phyloP scores from a whole-genome alignment of 2,113 vertebrate genomes.

The Athene noctua region DNA sequence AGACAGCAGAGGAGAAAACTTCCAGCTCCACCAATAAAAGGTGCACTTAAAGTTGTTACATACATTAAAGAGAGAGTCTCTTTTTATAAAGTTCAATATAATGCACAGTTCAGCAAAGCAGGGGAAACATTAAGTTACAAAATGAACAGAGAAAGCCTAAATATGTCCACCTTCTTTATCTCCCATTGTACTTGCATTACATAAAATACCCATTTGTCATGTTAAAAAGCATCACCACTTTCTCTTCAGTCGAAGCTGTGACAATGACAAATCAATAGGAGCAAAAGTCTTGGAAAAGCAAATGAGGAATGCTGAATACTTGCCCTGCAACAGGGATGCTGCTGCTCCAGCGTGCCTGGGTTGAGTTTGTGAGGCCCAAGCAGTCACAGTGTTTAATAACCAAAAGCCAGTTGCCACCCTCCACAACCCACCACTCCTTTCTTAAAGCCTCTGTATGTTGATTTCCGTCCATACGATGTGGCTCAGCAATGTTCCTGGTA shows the following conservation, averaged over 20 bases:
- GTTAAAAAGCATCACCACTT: background rate
- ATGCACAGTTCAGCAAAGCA: background rate
- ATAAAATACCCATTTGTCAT: background rate
- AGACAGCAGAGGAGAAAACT: slow-evolving; percentile 94
- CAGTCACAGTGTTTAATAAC: background rate
- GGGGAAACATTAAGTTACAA: background rate
- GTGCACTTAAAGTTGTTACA: slow-evolving; percentile 55
- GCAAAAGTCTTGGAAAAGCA: background rate
- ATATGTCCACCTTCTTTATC: background rate
- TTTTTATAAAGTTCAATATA: background rate
- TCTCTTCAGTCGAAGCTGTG: background rate
- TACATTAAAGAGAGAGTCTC: background rate
- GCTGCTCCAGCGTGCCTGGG: background rate
- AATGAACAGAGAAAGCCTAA: background rate
- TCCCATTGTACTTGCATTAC: background rate
- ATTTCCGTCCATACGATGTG: background rate
- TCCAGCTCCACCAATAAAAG: slow-evolving; percentile 89
- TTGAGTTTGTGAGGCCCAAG: background rate
- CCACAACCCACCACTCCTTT: background rate
- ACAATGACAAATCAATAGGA: background rate
- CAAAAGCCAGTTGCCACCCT: background rate
- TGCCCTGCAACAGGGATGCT: background rate
- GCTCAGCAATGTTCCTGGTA: background rate
- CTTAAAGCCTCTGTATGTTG: background rate
- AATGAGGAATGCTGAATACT: background rate